Evolutionary conservation across 2,888 invertebrate species (phyloP).

Genomic region (Conchocele bisecta): DNA sequence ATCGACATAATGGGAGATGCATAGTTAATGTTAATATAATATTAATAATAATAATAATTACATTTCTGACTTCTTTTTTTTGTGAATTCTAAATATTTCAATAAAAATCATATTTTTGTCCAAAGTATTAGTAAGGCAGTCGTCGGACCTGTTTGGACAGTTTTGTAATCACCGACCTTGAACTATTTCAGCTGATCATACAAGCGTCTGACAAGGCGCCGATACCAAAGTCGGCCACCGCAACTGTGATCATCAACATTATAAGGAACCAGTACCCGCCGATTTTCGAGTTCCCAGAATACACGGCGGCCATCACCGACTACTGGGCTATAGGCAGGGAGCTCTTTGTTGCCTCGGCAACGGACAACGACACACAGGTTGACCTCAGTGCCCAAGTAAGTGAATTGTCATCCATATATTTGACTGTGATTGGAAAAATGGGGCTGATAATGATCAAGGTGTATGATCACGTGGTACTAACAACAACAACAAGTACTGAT

Average conservation of each 20-base stretch:
- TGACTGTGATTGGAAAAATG: too few relatives aligned
- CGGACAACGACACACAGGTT: conserved; percentile 61
- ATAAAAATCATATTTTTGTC: too few relatives aligned
- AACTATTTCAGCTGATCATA: conserved; percentile 67
- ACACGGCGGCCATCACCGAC: conserved; percentile 56
- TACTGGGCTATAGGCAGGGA: conserved; percentile 59
- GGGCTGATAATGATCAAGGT: too few relatives aligned
- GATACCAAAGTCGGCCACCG: conserved; percentile 59
- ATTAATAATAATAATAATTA: not conserved
- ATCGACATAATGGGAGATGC: too few relatives aligned
- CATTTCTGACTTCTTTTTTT: too few relatives aligned
- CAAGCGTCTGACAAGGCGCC: conserved; percentile 61
- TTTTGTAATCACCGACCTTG: not conserved
- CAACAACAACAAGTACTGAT: too few relatives aligned
- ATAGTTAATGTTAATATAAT: too few relatives aligned
- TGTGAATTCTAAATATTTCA: too few relatives aligned
- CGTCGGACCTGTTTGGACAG: not conserved
- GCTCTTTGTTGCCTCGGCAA: conserved; percentile 64
- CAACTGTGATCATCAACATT: conserved; percentile 69
- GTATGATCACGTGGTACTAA: too few relatives aligned
- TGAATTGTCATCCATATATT: too few relatives aligned
- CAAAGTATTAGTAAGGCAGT: too few relatives aligned
- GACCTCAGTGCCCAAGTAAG: conserved; percentile 59
- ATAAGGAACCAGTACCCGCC: conserved; percentile 73
- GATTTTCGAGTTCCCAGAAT: conserved; percentile 57